These are phyloP conservation scores for Leucopsar rothschildi DNA, from an alignment of 2,113 vertebrate genomes.

Conservation along the genomic window DNA sequence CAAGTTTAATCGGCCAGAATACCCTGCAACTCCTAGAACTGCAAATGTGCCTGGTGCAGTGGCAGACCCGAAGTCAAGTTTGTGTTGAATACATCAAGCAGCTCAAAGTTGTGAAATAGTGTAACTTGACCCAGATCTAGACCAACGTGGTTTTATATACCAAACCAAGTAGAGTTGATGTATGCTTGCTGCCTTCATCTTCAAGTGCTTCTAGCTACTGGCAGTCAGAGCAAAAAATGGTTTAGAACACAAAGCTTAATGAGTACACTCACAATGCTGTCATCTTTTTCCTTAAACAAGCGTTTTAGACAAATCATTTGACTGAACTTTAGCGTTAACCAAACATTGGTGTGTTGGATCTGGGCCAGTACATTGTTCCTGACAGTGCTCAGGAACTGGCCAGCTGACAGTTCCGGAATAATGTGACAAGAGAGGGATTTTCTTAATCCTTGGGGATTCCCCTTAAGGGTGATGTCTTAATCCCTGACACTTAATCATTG, in stretches of 20 bases:
- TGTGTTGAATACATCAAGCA: neutral
- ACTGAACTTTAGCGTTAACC: neutral
- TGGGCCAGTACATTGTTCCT: neutral
- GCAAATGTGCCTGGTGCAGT: neutral
- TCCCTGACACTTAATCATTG: conserved; percentile 22
- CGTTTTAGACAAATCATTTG: neutral
- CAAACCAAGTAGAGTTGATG: neutral
- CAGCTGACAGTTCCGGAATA: neutral
- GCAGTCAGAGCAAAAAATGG: neutral
- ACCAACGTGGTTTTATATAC: neutral
- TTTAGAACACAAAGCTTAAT: neutral
- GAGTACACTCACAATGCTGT: neutral
- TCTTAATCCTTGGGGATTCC: conserved; percentile 32
- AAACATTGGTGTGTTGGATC: neutral
- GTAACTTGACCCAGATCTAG: neutral
- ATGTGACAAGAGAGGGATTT: conserved; percentile 16
- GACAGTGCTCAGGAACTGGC: neutral
- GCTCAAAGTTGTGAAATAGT: neutral
- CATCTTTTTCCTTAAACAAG: neutral
- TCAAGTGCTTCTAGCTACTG: conserved; percentile 1
- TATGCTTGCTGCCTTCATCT: neutral
- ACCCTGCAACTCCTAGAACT: neutral
- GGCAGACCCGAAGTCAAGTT: neutral
- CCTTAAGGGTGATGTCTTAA: neutral
- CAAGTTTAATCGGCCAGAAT: neutral